Conservation (phyloP, 35 echinoderm and acorn worm genomes). For the Amphiura filiformis region DNA sequence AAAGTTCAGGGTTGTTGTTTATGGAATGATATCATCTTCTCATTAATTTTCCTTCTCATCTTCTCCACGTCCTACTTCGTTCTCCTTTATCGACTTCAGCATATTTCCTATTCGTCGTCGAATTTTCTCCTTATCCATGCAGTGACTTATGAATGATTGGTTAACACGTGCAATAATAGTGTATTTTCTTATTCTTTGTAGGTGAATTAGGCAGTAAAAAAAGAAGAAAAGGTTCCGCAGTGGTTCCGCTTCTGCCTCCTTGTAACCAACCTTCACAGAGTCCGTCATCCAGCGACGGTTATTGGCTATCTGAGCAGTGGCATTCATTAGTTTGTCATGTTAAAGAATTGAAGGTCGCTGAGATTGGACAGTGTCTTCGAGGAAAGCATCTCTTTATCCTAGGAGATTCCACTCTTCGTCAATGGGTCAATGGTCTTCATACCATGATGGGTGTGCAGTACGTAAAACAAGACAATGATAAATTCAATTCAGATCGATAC, state of each 20-base stretch:
- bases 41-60: no score
- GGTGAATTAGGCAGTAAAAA: no score
- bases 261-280: not conserved
- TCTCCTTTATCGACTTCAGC: no score
- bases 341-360: not conserved
- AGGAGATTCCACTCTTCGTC: conserved; percentile 35
- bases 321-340: conserved; percentile 1
- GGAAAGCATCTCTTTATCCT: conserved; percentile 25
- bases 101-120: no score
- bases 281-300: conserved; percentile 1
- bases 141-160: no score
- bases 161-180: no score
- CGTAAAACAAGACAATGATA: not conserved
- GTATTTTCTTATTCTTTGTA: no score
- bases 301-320: conserved; percentile 20
- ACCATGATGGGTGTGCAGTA: not conserved
- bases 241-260: not conserved
- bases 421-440: not conserved
- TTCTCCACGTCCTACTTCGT: no score
- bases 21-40: no score
- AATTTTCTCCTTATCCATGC: no score
- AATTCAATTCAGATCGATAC: not conserved
- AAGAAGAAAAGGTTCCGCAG: no score
- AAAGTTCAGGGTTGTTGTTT: no score
- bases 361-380: not conserved